These are phyloP conservation scores for Proctacanthus coquilletti DNA, from an alignment of 1,140 invertebrate species.

Conservation along the genomic window DNA sequence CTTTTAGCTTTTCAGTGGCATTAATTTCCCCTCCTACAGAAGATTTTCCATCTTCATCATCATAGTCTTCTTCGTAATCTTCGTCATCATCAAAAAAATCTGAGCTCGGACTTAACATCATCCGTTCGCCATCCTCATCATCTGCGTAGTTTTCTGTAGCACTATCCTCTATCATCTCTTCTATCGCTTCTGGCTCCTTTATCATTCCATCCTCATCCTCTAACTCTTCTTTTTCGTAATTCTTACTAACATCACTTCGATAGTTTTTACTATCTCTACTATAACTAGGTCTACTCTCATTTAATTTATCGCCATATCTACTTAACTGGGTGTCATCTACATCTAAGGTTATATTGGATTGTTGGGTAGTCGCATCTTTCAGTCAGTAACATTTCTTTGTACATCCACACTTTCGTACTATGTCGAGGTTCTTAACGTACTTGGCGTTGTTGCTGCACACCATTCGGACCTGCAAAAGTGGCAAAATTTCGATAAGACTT, in stretches of 20 bases:
- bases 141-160: neutral
- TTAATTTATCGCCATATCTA: slow-evolving; percentile 13
- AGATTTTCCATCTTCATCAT: slow-evolving; percentile 7
- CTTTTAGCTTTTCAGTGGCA: neutral
- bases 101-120: slow-evolving; percentile 23
- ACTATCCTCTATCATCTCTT: slow-evolving; percentile 2
- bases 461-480: slow-evolving; percentile 50
- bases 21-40: slow-evolving; percentile 3
- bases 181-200: slow-evolving; percentile 4
- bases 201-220: slow-evolving; percentile 3
- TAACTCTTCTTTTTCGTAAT: neutral
- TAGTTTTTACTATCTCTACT: slow-evolving; percentile 8
- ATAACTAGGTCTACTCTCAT: slow-evolving; percentile 17
- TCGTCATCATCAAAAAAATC: slow-evolving; percentile 17
- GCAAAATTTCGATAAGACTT: slow-evolving; percentile 5
- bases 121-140: slow-evolving; percentile 13
- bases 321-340: slow-evolving; percentile 13
- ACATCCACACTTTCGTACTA: slow-evolving; percentile 86
- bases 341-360: slow-evolving; percentile 28
- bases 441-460: slow-evolving; percentile 83
- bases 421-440: slow-evolving; percentile 89
- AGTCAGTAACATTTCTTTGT: slow-evolving; percentile 65
- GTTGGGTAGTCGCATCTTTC: slow-evolving; percentile 32
- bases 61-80: slow-evolving; percentile 16
- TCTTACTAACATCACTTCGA: slow-evolving; percentile 7